Evolutionary conservation across 2,797 vertebrate genomes (phyloP), one percentile per base, ranked within the genome.

Genomic region (Enteromius afrohamiltoni): DNA sequence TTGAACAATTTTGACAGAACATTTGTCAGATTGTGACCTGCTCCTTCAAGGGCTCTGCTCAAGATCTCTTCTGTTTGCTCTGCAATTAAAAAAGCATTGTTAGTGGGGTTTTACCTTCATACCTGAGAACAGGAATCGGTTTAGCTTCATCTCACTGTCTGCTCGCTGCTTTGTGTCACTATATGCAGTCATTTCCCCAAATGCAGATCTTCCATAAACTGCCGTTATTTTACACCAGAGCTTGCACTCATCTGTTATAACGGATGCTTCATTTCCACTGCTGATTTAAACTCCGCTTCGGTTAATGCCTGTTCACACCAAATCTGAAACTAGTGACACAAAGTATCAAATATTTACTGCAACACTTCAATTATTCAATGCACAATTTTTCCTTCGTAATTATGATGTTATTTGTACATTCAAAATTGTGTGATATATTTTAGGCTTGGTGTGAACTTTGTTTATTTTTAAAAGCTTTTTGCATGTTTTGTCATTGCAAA

Each of bases 211-310:
- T 85, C 23, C 26, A 64, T 60, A 40, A 68, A 10, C 49, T 42
- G 31, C 11, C 37, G 6, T 55, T 42, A 42, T 78, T 75, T 85
- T 26, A 82, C 64, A 79, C 42, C 73, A 83, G 45, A 82, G 89
- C 80, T 84, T 73, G 45, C 51, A 45, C 77, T 82, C 81, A 83
- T 83, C 79, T 82, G 73, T 67, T 83, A 26, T n/a, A 81, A 37
- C 53, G 17, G 53, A 62, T 0, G 49, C 40, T 62, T 81, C 23
- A 47, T 45, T 7, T 40, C 45, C 16, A 4, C 60, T 80, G 34
- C 67, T 80, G n/a, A 31, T 62, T 77, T 23, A 62, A 53, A 64
- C 29, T 47, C 51, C 17, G 34, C 23, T 55, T 76, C 23, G 31
- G 47, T 77, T 42, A 21, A 76, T 13, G 34, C 49, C n/a, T 55